Conservation (phyloP, 2,113 vertebrate species). For the Aepyceros melampus region DNA sequence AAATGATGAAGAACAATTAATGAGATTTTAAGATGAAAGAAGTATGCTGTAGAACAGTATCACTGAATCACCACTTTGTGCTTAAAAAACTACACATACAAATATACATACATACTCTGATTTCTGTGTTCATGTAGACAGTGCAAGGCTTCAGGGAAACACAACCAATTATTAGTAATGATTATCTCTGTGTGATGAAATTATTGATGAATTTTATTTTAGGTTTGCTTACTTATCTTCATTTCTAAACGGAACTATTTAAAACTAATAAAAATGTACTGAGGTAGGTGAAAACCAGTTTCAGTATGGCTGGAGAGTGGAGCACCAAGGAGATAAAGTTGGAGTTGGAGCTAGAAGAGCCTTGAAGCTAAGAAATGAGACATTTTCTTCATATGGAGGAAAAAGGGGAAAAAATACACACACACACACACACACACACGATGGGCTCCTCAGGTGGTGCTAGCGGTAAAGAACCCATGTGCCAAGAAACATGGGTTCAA, state of each 20-base stretch:
- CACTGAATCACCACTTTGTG: background rate
- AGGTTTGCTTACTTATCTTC: conserved; percentile 4
- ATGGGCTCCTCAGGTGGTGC: background rate
- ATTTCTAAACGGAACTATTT: background rate
- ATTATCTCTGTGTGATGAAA: background rate
- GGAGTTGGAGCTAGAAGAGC: background rate
- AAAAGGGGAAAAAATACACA: background rate
- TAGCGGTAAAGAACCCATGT: background rate
- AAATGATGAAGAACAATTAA: background rate
- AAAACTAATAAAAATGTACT: background rate
- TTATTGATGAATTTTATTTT: background rate
- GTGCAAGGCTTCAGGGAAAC: background rate
- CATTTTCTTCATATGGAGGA: background rate
- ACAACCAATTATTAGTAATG: background rate
- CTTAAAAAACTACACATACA: background rate
- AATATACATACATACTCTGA: background rate
- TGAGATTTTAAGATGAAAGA: background rate
- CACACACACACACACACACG: background rate
- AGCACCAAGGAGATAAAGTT: background rate
- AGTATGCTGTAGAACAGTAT: background rate
- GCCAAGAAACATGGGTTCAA: background rate
- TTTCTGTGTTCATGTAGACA: background rate
- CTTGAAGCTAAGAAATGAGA: background rate
- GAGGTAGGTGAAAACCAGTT: background rate
- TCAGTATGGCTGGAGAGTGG: background rate